Base-by-base conservation (phyloP, 2,888 invertebrate genomes). In the Hydrotaea cyrtoneurina region DNA sequence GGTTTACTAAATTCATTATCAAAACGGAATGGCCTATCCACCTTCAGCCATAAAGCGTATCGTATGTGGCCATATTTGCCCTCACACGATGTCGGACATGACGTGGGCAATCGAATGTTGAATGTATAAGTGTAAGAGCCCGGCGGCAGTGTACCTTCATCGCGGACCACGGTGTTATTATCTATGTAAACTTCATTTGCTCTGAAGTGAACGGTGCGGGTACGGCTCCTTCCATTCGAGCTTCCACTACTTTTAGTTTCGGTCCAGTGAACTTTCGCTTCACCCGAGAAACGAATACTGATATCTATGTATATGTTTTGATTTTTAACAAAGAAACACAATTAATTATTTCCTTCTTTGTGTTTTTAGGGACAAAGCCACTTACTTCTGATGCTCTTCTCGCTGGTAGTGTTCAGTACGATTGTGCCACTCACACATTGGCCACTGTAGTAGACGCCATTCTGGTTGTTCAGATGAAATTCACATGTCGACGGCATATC, bases 21-120 rank as follows among this genome's bases (percentile, higher is more conserved):
- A 91, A 95, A 95, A 88, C 95, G 96, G 95, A 96, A 96, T n/a
- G 96, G 96, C 10, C 96, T 93, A 90, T 97, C 96, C 10, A 97
- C 91, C 0, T 94, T 94, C 8, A 96, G 95, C 90, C 95, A 95
- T 2, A 96, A 93, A 2, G 94, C 95, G 89, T 97, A 97, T 23
- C 95, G 93, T 36, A 97, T 94, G 89, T 94, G 94, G 0, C 97
- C 96, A 91, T 93, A 93, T 89, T 95, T 93, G 2, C 95, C 95
- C 88, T 95, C 95, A 91, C 96, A 96, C 0, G 96, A 96, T 0
- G 96, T 95, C 8, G 96, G 96, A 76, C 96, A 92, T 76, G 95
- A 90, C 17, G 79, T 69, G 0, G 91, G 90, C 46, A 91, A 53
- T 1, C 94, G 93, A 89, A 95, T 96, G 31, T 94, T 94, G 89